Base-by-base conservation (phyloP, 2,888 invertebrate species). In the Branchinecta sandiegonensis region DNA sequence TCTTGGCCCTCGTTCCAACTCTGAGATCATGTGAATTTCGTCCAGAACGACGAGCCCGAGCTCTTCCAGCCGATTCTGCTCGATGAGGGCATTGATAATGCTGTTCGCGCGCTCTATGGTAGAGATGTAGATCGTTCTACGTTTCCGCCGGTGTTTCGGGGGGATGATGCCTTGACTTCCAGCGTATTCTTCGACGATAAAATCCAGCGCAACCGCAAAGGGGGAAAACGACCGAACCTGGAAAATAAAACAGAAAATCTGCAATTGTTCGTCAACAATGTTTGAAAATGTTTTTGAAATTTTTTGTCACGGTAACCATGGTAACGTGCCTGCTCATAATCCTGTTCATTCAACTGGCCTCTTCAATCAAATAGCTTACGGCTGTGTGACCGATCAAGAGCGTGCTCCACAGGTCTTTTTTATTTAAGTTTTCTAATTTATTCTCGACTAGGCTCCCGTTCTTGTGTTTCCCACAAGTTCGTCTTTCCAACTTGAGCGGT, bases 41-140 rank as follows among this genome's bases (percentile, higher is more conserved):
- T 97, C 97, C 0, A 96, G 81, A n/a, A 86, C 83, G 56, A 85
- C 80, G 63, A 95, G 79, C 8, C 94, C 93, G 67, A 94, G 79
- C 77, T 88, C 88, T 64, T 85, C 79, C 11, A 92, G 79, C 70
- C 93, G 81, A 4, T 84, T 81, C 47, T 82, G 78, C 75, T 94
- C 93, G 71, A 94, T 86, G 46, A 97, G 80, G 77, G 89, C 90
- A 76, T 93, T 87, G 17, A 95, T 78, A 7, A 99, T 78, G 9
- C 89, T 87, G 66, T 90, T 82, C 6, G 90, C 94, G 78, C 96
- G 96, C 79, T 99, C 97, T 71, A 96, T 94, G 0, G 97, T 97
- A 2, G 92, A 92, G 65, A 97, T 83, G 75, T 87, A 97, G 65
- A 96, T 83, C 48, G 88, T 87, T 73, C 85, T 85, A 75, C 88